A percentile compares a stretch with the other conserved stretches of the same genome.
phyloP scores from a whole-genome alignment of 2,888 invertebrate genomes.

The Bembecia ichneumoniformis region DNA sequence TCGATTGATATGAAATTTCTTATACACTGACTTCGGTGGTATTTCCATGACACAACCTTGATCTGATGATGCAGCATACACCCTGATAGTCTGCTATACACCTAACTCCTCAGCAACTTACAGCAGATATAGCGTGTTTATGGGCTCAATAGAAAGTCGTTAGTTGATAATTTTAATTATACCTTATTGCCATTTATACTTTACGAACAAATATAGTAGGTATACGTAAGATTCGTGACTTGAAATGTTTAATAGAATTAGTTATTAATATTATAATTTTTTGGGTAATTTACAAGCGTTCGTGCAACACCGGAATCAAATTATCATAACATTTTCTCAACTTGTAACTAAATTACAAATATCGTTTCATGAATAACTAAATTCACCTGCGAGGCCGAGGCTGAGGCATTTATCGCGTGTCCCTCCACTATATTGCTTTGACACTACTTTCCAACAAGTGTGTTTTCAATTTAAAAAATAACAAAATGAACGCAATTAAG shows the following conservation, averaged over 20 bases:
- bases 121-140: too few species aligned
- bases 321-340: neutral
- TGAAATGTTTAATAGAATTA: neutral
- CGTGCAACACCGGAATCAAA: neutral
- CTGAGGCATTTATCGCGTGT: constrained; percentile 12
- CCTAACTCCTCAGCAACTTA: too few species aligned
- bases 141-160: too few species aligned
- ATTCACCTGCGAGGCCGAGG: constrained; percentile 14
- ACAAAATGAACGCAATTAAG: neutral
- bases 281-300: neutral
- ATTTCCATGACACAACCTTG: too few species aligned
- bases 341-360: neutral
- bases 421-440: constrained; percentile 11
- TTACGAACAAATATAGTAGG: too few species aligned
- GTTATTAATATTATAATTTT: neutral
- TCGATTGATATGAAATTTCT: too few species aligned
- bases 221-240: neutral
- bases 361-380: neutral
- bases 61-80: too few species aligned
- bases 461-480: neutral
- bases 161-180: too few species aligned
- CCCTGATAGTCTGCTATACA: too few species aligned
- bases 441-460: neutral
- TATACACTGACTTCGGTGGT: too few species aligned
- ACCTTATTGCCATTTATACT: too few species aligned